These are phyloP conservation scores for Crematogaster levior DNA, from an alignment of 2,888 invertebrate species.

Conservation along the genomic window DNA sequence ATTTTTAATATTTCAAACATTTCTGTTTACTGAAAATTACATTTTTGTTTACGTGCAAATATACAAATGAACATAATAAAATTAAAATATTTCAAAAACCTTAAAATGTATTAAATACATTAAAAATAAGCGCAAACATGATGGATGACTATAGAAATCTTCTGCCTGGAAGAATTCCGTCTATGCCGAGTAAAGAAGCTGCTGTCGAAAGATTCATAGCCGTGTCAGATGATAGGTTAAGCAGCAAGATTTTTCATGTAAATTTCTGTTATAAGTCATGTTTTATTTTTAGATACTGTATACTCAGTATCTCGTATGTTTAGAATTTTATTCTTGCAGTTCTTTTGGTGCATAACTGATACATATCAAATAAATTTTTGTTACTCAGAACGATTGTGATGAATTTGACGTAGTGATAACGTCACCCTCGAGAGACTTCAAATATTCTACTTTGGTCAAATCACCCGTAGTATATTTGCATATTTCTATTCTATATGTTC, in stretches of 20 bases:
- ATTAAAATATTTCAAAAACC: constrained; percentile 3
- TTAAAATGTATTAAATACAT: constrained; percentile 23
- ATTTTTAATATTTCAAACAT: background rate
- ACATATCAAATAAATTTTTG: background rate
- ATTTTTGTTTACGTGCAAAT: too few relatives aligned
- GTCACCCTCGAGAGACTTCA: background rate
- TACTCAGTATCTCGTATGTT: background rate
- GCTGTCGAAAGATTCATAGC: constrained; percentile 49
- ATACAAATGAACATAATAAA: background rate
- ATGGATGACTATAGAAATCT: constrained; percentile 46
- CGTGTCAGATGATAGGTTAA: constrained; percentile 52
- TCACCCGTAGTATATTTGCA: background rate
- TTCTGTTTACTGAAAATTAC: background rate
- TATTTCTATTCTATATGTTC: background rate
- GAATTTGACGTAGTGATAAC: background rate
- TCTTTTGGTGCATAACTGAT: background rate
- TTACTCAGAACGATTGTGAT: constrained; percentile 30
- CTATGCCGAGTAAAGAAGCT: constrained; percentile 37
- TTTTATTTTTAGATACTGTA: constrained; percentile 24
- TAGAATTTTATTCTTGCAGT: constrained; percentile 24
- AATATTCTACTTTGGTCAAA: constrained; percentile 52
- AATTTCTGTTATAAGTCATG: constrained; percentile 38
- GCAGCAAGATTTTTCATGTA: constrained; percentile 51
- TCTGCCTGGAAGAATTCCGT: constrained; percentile 40
- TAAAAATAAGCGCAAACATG: constrained; percentile 35